A percentile compares a stretch with the other conserved stretches of the same genome.
Conservation (phyloP, 2,888 invertebrate species). For the Altica lythri region DNA sequence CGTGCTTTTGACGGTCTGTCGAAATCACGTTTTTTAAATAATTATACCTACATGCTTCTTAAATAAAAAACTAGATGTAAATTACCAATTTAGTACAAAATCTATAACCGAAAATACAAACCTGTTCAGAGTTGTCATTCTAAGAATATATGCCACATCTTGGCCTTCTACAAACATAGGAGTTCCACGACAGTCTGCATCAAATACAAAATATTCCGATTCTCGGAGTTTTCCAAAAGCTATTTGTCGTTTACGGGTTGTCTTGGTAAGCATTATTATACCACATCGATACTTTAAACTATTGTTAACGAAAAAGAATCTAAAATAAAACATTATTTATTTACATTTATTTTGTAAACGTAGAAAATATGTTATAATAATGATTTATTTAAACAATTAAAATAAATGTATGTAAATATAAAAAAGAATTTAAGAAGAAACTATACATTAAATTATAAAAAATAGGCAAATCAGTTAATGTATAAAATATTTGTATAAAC, state of each 20-base stretch:
- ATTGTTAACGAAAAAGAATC: constrained; percentile 62
- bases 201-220: constrained; percentile 69
- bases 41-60: no score
- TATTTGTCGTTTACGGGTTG: constrained; percentile 41
- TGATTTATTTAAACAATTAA: not conserved
- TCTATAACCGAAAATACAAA: no score
- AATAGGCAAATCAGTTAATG: not conserved
- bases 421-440: no score
- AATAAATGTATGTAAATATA: not conserved
- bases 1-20: no score
- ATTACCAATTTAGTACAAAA: no score
- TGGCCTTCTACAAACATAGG: constrained; percentile 64
- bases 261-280: constrained; percentile 58
- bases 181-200: constrained; percentile 66
- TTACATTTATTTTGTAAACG: not conserved
- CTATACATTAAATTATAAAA: not conserved
- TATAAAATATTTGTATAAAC: not conserved
- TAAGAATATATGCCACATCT: constrained; percentile 63
- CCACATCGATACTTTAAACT: constrained; percentile 61
- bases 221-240: constrained; percentile 53
- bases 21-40: no score
- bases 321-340: constrained; percentile 21
- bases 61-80: no score
- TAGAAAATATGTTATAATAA: not conserved
- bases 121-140: constrained; percentile 51